Base-by-base conservation (phyloP, 2,113 vertebrate genomes). In the Protobothrops mucrosquamatus region DNA sequence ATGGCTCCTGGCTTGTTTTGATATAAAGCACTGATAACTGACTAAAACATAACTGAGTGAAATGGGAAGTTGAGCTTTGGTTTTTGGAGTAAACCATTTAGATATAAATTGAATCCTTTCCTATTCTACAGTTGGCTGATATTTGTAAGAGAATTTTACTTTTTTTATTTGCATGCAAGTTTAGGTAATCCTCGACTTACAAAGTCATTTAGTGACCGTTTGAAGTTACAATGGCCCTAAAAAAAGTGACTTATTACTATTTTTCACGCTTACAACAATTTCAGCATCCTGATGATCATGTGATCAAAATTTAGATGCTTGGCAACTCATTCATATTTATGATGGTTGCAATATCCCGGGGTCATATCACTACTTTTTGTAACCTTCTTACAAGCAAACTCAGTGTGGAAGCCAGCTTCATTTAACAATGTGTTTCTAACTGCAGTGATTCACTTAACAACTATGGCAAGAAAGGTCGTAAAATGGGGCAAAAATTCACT, bases 61-160 rank as follows among this genome's bases (percentile, higher is more conserved):
- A 54, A 92, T 95, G 91, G 55, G 94, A 85, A 92, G n/a, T 56
- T 94, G 90, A 74, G 0, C 0, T 92, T 10, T 39, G 59, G 46
- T 95, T 92, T 61, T 34, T 93, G 87, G 93, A 95, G 94, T 85
- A 93, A 51, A 93, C 95, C 91, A 95, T 94, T 96, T 89, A 93
- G 23, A 61, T 85, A 81, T 2, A 86, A 74, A 18, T 56, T 43
- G 46, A 91, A 89, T 92, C 69, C 91, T 95, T 95, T 96, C 93
- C 93, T 95, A 29, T 94, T 92, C 92, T 92, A 92, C 86, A 92
- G 89, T 51, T 91, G 91, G n/a, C 93, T 94, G 69, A 93, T 93
- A 92, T 93, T 93, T 12, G 86, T 51, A 88, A 88, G 20, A 56
- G 43, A 92, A 95, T 48, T 92, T 59, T 89, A 90, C 89, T 12